Percentiles rank a stretch among this genome's conserved stretches.
Conservation (phyloP, 2,888 invertebrate species). For the Apamea epomidion region DNA sequence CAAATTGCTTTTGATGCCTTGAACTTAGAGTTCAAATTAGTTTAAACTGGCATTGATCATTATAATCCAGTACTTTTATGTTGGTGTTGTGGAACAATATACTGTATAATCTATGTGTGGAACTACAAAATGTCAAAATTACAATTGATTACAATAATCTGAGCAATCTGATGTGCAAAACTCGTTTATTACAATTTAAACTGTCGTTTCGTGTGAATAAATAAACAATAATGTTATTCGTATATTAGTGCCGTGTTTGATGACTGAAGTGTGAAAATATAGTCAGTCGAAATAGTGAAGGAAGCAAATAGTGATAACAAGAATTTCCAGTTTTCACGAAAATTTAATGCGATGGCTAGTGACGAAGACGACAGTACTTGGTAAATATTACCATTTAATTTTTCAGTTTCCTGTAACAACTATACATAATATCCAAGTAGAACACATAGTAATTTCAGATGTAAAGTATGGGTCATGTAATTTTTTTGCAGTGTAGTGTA, state of each 20-base stretch:
- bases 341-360: slow-evolving; percentile 86
- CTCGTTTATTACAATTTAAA: not conserved
- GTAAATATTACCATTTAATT: slow-evolving; percentile 79
- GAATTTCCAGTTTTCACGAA: slow-evolving; percentile 30
- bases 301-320: slow-evolving; percentile 30
- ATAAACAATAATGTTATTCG: not conserved
- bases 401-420: not conserved
- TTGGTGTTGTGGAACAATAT: slow-evolving; percentile 18
- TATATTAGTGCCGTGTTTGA: slow-evolving; percentile 4
- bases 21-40: not conserved
- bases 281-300: not conserved
- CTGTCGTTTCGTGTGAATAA: not conserved
- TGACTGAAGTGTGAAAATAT: slow-evolving; percentile 20
- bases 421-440: not conserved
- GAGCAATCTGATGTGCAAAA: slow-evolving; percentile 23
- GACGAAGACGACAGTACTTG: slow-evolving; percentile 92
- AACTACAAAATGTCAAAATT: slow-evolving; percentile 45
- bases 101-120: too few relatives aligned
- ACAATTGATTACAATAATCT: slow-evolving; percentile 19
- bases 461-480: not conserved
- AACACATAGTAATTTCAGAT: not conserved
- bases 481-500: not conserved
- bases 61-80: not conserved
- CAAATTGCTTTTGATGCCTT: accelerated
- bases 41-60: not conserved